Conservation (phyloP, 2,797 vertebrate genomes). For the Phataginus tetradactyla region DNA sequence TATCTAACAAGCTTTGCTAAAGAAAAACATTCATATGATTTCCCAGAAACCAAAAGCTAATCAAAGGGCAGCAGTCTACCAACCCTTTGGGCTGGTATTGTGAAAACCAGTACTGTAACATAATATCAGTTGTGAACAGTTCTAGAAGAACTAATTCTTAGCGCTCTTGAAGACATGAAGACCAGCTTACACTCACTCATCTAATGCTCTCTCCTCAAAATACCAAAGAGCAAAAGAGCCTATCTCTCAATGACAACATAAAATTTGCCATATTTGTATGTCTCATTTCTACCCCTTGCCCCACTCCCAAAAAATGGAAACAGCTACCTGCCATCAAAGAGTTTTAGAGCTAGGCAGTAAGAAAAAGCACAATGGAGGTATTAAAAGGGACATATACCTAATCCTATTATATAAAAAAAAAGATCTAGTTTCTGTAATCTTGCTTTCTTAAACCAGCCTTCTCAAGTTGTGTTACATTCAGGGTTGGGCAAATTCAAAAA, state of each 20-base stretch:
- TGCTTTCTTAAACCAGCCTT: conserved; percentile 1
- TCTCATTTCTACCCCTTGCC: not conserved
- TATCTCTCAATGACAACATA: not conserved
- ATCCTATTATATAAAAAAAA: not conserved
- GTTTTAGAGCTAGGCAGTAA: not conserved
- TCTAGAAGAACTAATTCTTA: conserved; percentile 1
- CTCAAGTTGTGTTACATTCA: not conserved
- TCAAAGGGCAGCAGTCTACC: not conserved
- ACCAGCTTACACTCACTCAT: not conserved
- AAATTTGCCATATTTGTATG: not conserved
- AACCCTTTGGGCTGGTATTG: not conserved
- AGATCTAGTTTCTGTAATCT: not conserved
- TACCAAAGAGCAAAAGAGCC: not conserved
- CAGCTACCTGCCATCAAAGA: not conserved
- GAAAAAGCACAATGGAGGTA: not conserved
- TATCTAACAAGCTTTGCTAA: conserved; percentile 37
- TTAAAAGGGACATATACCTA: not conserved
- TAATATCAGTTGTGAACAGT: not conserved
- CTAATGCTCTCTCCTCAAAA: not conserved
- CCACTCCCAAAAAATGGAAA: not conserved
- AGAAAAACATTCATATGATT: conserved; percentile 1
- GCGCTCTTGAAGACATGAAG: not conserved
- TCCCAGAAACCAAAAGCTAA: conserved; percentile 49
- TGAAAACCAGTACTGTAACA: not conserved
- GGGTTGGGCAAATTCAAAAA: conserved; percentile 10